Conservation (phyloP, 2,797 vertebrate species). For the Phaenicophaeus curvirostris region DNA sequence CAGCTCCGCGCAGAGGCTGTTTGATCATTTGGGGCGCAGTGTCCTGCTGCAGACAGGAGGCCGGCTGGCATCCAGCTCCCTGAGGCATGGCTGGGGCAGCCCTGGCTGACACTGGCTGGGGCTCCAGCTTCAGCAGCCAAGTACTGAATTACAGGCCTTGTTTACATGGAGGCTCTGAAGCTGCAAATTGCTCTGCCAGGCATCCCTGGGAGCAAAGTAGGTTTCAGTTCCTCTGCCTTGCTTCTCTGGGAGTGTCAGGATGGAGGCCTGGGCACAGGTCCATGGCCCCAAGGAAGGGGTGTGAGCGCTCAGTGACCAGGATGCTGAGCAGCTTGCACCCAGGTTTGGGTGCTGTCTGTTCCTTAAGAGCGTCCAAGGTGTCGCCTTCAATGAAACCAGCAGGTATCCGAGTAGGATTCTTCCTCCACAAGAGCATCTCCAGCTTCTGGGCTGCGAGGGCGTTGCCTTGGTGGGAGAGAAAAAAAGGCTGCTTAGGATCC, state of each 20-base stretch:
- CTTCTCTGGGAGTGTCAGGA: neutral
- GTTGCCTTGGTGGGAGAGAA: neutral
- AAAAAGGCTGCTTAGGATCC: constrained; percentile 62
- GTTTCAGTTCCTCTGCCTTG: neutral
- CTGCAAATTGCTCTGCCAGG: neutral
- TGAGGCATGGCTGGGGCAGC: neutral
- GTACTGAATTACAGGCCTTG: neutral
- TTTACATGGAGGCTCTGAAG: neutral
- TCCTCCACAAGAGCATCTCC: neutral
- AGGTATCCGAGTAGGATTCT: neutral
- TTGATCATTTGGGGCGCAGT: neutral
- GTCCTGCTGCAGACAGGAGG: neutral
- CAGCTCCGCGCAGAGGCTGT: neutral
- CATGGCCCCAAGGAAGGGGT: neutral
- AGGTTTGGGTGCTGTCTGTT: neutral
- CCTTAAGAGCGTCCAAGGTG: neutral
- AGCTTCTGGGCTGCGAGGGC: accelerated
- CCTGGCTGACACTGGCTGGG: neutral
- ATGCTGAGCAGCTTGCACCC: neutral
- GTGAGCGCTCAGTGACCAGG: accelerated
- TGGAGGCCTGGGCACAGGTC: neutral
- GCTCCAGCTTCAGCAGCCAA: neutral
- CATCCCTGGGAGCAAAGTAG: neutral
- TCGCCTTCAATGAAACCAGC: neutral
- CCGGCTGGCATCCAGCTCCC: neutral